Evolutionary conservation across 2,797 vertebrate species (phyloP).

Genomic region (Enteromius paludinosus): DNA sequence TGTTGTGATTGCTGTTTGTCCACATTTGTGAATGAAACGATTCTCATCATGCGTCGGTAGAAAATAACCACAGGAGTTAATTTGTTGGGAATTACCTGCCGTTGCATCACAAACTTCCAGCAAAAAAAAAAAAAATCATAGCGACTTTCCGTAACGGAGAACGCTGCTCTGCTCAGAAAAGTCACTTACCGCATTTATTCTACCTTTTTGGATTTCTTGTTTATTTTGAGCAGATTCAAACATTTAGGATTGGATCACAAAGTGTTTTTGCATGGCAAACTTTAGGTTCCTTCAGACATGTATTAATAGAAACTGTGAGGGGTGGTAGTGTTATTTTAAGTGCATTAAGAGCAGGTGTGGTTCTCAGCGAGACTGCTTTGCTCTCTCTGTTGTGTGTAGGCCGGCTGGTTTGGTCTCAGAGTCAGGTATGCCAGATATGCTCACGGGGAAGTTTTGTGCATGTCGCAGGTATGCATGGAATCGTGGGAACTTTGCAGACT

Average conservation of each 20-base stretch:
- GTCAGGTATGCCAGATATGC: constrained; percentile 70
- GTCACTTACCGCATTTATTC: not conserved
- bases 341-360: constrained; percentile 16
- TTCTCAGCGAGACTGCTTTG: constrained; percentile 53
- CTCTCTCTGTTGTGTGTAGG: constrained; percentile 49
- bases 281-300: not conserved
- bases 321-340: constrained; percentile 22
- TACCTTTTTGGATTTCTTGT: not conserved
- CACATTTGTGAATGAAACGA: constrained; percentile 73
- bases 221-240: not conserved
- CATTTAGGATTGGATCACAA: too few species aligned
- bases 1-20: constrained; percentile 83
- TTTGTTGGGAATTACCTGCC: constrained; percentile 12
- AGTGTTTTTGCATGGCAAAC: not conserved
- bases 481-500: constrained; percentile 67
- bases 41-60: constrained; percentile 50
- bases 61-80: constrained; percentile 29
- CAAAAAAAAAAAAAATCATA: too few species aligned
- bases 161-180: too few species aligned
- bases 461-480: constrained; percentile 67
- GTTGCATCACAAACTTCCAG: constrained; percentile 17
- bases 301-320: constrained; percentile 17
- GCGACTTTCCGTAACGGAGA: not conserved
- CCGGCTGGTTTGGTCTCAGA: constrained; percentile 60
- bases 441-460: constrained; percentile 51